These are phyloP conservation scores for Yponomeuta malinellus DNA, from an alignment of 2,888 invertebrate genomes.

Conservation along the genomic window DNA sequence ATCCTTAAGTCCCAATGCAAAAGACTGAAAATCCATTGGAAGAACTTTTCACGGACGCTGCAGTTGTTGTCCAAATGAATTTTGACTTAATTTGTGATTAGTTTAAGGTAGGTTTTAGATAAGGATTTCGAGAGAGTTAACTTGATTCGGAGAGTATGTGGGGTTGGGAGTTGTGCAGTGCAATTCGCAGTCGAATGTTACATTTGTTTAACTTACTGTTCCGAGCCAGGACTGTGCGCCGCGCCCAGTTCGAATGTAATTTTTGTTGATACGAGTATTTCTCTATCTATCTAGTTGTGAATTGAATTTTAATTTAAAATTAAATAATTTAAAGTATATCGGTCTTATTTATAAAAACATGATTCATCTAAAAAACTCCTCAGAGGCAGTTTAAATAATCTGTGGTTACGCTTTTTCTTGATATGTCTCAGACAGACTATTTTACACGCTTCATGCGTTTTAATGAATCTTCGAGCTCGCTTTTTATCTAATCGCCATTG, in stretches of 20 bases:
- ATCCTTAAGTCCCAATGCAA: conserved; percentile 9
- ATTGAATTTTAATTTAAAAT: no score
- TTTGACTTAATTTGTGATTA: not conserved
- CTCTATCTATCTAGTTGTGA: no score
- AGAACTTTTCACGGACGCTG: conserved; percentile 13
- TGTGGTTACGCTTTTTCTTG: no score
- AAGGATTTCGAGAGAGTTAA: not conserved
- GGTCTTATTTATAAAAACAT: no score
- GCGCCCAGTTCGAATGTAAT: not conserved
- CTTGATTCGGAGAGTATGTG: not conserved
- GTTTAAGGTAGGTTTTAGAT: conserved; percentile 7
- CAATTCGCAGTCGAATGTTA: conserved; percentile 24
- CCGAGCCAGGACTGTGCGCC: conserved; percentile 21
- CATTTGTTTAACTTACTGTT: conserved; percentile 28
- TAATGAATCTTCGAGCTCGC: no score
- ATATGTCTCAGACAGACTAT: no score
- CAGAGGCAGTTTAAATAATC: no score
- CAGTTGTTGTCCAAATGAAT: conserved; percentile 13
- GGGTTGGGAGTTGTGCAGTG: conserved; percentile 16
- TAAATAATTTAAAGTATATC: no score
- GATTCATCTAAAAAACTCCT: no score
- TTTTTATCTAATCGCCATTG: no score
- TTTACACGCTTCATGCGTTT: no score
- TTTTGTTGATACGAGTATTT: no score
- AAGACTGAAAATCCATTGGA: conserved; percentile 17